Evolutionary conservation across 2,888 invertebrate species (phyloP).

Genomic region (Aphidius colemani): DNA sequence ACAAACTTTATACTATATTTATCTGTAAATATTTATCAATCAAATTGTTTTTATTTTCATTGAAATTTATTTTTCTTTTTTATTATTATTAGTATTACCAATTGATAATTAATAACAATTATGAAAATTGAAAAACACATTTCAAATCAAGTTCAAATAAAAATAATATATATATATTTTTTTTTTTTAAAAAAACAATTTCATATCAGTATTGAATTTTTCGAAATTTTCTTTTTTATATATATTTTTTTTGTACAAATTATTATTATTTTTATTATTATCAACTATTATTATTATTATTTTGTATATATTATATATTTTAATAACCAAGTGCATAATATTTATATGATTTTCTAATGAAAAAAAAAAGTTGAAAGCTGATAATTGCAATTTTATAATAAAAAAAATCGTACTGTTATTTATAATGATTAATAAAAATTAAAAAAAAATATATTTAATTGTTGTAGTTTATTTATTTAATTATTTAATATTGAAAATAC

Average conservation of each 20-base stretch:
- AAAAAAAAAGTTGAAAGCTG: not conserved
- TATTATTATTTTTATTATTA: conserved; percentile 18
- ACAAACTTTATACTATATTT: not conserved
- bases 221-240: not conserved
- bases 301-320: conserved; percentile 4
- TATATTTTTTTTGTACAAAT: not conserved
- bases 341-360: too few relatives aligned
- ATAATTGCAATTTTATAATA: conserved; percentile 32
- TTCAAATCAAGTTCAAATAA: too few relatives aligned
- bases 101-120: too few relatives aligned
- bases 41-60: not conserved
- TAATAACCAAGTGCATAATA: not conserved
- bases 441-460: not conserved
- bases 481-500: not conserved
- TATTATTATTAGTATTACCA: not conserved
- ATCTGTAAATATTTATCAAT: conserved; percentile 4
- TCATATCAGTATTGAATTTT: too few relatives aligned
- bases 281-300: conserved; percentile 4
- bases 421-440: conserved; percentile 19
- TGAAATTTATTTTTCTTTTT: not conserved
- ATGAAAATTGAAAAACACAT: too few relatives aligned
- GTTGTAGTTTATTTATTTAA: conserved; percentile 5
- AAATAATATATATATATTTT: too few relatives aligned
- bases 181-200: too few relatives aligned
- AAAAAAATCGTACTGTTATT: conserved; percentile 22